phyloP scores from a whole-genome alignment of 2,888 invertebrate genomes.

The Athripsodes cinereus region DNA sequence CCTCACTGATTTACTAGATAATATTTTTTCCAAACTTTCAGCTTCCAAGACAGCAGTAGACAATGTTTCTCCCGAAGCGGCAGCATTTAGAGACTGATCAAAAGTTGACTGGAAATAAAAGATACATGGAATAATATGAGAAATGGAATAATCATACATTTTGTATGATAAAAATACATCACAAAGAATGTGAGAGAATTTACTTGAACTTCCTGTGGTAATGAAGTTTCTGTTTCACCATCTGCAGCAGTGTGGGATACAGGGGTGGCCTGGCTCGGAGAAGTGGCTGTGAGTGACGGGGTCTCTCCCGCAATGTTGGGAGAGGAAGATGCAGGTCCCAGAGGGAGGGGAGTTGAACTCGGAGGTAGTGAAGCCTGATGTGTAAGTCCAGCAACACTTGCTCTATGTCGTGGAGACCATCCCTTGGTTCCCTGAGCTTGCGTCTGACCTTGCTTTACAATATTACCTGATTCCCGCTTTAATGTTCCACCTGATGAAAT shows the following conservation, averaged over 20 bases:
- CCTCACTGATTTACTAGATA: constrained; percentile 74
- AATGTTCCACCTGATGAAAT: constrained; percentile 6
- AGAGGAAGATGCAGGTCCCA: constrained; percentile 22
- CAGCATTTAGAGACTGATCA: constrained; percentile 26
- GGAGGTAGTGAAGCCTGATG: constrained; percentile 27
- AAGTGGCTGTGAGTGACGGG: not conserved
- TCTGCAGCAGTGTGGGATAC: constrained; percentile 1
- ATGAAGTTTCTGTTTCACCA: constrained; percentile 5
- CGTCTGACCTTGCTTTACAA: not conserved
- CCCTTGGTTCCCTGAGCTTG: constrained; percentile 7
- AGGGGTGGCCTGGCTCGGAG: constrained; percentile 4
- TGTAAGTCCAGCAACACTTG: constrained; percentile 24
- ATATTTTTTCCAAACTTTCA: constrained; percentile 72
- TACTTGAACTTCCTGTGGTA: constrained; percentile 19
- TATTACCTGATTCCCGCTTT: constrained; percentile 10
- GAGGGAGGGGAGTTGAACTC: constrained; percentile 26
- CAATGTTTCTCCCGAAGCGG: constrained; percentile 34
- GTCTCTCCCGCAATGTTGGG: constrained; percentile 16
- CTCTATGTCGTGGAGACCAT: constrained; percentile 26
- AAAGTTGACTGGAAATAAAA: constrained; percentile 15
- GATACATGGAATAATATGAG: not conserved
- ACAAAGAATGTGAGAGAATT: too few relatives aligned
- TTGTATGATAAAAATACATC: too few relatives aligned
- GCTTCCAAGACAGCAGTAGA: constrained; percentile 59
- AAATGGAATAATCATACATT: too few relatives aligned